Base-by-base conservation (phyloP, 2,888 invertebrate genomes). In the Coecobrya sp. region DNA sequence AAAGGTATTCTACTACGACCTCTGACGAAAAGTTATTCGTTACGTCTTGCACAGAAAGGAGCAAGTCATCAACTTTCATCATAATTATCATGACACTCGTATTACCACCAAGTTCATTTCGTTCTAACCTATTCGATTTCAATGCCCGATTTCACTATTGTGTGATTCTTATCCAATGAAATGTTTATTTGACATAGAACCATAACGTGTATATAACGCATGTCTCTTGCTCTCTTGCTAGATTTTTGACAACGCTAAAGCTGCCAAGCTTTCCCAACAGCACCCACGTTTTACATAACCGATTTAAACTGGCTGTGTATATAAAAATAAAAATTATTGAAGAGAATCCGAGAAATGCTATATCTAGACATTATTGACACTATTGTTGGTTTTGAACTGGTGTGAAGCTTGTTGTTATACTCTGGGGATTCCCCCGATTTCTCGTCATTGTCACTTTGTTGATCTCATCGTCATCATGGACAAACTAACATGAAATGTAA, bases 51-150 rank as follows among this genome's bases (percentile, higher is more conserved):
- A 76, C 19, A 76, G 76, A 49, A 49, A 45, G 13, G 16, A 49
- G 45, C 76, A 76, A 49, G 76, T 76, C 76, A 76, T 45, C 76
- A 49, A 49, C 27, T 45, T 49, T 76, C 76, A 76, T 25, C 76
- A 76, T 76, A 30, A 76, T 49, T 49, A 76, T 49, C 76, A 8
- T 49, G 76, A 76, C 76, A 76, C 49, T 49, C 49, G 42, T 19
- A 73, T 49, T 36, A 70, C 22, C n/a, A 70, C 19, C 19, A 25
- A 8, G 36, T 70, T 70, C n/a, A n/a, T 70, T 19, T 36, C 65
- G 13, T 13, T 11, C 10, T 70, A n/a, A 49, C 49, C 49, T 49
- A 13, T 13, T 10, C 49, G 10, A 49, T 10, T 49, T 49, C 49
- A 8, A 22, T 19, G 11, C 7, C 30, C 68, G 4, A 70, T 70